Percentiles rank a stretch among this genome's conserved stretches.
Evolutionary conservation across 2,888 invertebrate genomes (phyloP).

Genomic region (Resseliella maxima): DNA sequence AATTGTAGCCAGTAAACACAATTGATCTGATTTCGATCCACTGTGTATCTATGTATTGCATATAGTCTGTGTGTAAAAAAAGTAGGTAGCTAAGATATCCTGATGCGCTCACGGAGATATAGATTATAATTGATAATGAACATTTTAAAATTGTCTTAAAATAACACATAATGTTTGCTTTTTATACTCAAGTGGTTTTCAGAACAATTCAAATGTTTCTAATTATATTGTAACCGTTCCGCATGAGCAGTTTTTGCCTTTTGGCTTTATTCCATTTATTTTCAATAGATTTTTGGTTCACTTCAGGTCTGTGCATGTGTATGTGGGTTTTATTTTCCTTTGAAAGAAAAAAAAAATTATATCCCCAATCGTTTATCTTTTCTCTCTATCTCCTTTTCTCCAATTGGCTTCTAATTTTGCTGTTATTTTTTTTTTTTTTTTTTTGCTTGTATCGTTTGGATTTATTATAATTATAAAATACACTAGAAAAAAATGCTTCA

Average conservation of each 20-base stretch:
- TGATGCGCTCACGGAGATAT: not conserved
- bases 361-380: conserved; percentile 21
- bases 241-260: conserved; percentile 19
- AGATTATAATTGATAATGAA: conserved; percentile 1
- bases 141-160: conserved; percentile 12
- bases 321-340: not conserved
- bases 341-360: no score
- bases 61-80: not conserved
- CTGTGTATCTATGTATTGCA: not conserved
- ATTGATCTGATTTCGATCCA: not conserved
- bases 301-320: not conserved
- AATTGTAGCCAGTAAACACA: not conserved
- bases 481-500: conserved; percentile 47
- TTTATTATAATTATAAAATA: not conserved
- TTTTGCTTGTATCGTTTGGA: conserved; percentile 9
- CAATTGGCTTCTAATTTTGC: not conserved
- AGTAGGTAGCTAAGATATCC: not conserved
- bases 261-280: not conserved
- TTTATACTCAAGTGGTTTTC: conserved; percentile 25
- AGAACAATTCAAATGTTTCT: conserved; percentile 39
- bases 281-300: not conserved
- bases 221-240: conserved; percentile 39
- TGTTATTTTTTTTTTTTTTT: not conserved
- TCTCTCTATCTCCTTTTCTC: not conserved
- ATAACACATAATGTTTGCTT: conserved; percentile 44